Evolutionary conservation across 2,113 vertebrate species (phyloP).

Genomic region (Eclectus roratus): DNA sequence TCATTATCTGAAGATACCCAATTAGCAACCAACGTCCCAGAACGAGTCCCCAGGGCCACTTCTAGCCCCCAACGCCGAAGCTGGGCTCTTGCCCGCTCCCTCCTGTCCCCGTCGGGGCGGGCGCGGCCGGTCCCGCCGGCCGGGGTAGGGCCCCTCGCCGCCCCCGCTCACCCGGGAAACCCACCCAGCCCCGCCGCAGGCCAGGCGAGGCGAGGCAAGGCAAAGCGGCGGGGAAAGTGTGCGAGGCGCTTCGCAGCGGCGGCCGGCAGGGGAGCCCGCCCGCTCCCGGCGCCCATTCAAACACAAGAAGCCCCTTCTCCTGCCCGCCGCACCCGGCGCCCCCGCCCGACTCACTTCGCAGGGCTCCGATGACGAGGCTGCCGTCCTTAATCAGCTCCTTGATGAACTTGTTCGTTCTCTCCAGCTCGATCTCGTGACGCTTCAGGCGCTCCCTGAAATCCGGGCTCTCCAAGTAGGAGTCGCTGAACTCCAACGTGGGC

Average conservation of each 20-base stretch:
- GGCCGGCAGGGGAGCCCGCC: conserved; percentile 75
- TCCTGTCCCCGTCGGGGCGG: neutral
- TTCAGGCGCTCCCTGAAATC: conserved; percentile 95
- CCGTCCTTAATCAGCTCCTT: conserved; percentile 97
- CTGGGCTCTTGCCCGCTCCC: neutral
- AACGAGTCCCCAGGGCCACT: neutral
- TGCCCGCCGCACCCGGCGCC: neutral
- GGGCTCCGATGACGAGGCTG: conserved; percentile 89
- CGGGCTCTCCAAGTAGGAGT: conserved; percentile 95
- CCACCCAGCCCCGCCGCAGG: neutral
- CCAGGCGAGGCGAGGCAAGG: neutral
- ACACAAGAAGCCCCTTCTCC: conserved; percentile 68
- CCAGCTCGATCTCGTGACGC: conserved; percentile 94
- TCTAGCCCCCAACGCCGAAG: too few relatives aligned
- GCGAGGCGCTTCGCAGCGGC: neutral
- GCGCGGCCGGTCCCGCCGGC: neutral
- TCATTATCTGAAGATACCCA: neutral
- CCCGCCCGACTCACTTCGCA: conserved; percentile 84
- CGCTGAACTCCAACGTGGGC: conserved; percentile 96
- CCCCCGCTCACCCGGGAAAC: neutral
- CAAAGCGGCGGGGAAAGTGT: neutral
- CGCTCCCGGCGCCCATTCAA: conserved; percentile 70
- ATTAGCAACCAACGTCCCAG: neutral
- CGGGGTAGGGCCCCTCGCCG: neutral
- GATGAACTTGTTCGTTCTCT: conserved; percentile 96